Percentiles rank a stretch among this genome's conserved stretches.
Evolutionary conservation across 2,888 invertebrate species (phyloP).

Genomic region (Dasysyrphus tricinctus): DNA sequence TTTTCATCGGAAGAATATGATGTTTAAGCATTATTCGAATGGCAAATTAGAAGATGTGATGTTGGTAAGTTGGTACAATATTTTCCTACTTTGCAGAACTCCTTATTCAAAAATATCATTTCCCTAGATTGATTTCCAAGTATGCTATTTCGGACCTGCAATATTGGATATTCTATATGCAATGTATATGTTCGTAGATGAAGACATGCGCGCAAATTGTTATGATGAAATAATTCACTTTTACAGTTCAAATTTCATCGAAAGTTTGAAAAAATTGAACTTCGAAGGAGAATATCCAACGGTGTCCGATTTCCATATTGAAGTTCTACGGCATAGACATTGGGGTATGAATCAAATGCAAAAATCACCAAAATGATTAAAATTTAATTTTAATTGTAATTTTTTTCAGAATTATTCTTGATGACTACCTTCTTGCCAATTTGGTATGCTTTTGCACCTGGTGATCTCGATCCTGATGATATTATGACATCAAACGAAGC

Average conservation of each 20-base stretch:
- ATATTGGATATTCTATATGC: slow-evolving; percentile 77
- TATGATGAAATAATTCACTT: slow-evolving; percentile 76
- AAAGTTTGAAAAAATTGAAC: slow-evolving; percentile 75
- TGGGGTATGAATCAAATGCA: slow-evolving; percentile 74
- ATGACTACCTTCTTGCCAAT: background rate
- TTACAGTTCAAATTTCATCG: slow-evolving; percentile 76
- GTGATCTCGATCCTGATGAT: background rate
- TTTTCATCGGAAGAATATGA: slow-evolving; percentile 79
- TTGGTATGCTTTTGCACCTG: background rate
- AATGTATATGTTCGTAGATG: slow-evolving; percentile 64
- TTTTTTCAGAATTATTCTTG: slow-evolving; percentile 15
- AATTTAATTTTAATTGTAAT: background rate
- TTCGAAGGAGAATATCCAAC: slow-evolving; percentile 76
- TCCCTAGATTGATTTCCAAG: slow-evolving; percentile 78
- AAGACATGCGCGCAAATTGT: slow-evolving; percentile 74
- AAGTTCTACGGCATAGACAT: slow-evolving; percentile 72
- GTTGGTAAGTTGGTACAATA: background rate
- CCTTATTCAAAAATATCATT: background rate
- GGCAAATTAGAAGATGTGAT: slow-evolving; percentile 13
- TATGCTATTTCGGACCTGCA: slow-evolving; percentile 77
- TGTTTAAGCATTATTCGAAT: slow-evolving; percentile 76
- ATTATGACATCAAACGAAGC: background rate
- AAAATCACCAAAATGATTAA: background rate
- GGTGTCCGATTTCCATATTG: slow-evolving; percentile 69
- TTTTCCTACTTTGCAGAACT: no score